Evolutionary conservation across 2,888 invertebrate species (phyloP), one percentile per base, ranked within the genome.

Genomic region (Drosophila peninsularis): DNA sequence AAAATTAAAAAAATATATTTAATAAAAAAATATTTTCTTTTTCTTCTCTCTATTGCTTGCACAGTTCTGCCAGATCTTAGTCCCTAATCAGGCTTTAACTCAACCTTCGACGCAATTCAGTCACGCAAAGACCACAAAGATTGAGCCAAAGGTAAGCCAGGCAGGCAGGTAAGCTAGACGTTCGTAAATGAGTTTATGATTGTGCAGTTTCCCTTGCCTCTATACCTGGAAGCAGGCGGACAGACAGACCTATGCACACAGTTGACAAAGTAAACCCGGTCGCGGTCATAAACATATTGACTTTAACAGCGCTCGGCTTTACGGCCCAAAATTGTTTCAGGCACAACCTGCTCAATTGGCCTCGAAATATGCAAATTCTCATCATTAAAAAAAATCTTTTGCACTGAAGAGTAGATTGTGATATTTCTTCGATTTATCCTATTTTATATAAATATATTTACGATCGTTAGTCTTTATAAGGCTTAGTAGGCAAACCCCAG

Each of bases 241-340:
- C 36, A 36, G 30, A n/a, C 19, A 3, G 19, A 17, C 62, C 39
- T 63, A 21, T 50, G 62, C 63, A 52, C 62, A 52, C 24, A 53
- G 1, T 52, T 60, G 39, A 68, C 60, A 64, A 72, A 69, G 77
- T 62, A 73, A 76, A 77, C 57, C 57, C 65, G 32, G 70, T 41
- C 70, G 57, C 42, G 30, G 76, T 58, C 86, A 85, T 86, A 82
- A 80, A 82, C 62, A 70, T 86, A 69, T 86, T 86, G 82, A 83
- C 82, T 82, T 71, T 69, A 47, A 65, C 72, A 73, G 76, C 75
- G 53, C 52, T 45, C 45, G 13, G 54, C 10, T 45, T 37, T 71
- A 56, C 56, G 57, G 32, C 62, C 62, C 52, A 37, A 52, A 52
- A 49, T 60, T 57, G 64, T 55, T 11, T 47, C 37, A 47, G 55